Conservation (phyloP, 2,113 vertebrate species). For the Genyomyrus donnyi region DNA sequence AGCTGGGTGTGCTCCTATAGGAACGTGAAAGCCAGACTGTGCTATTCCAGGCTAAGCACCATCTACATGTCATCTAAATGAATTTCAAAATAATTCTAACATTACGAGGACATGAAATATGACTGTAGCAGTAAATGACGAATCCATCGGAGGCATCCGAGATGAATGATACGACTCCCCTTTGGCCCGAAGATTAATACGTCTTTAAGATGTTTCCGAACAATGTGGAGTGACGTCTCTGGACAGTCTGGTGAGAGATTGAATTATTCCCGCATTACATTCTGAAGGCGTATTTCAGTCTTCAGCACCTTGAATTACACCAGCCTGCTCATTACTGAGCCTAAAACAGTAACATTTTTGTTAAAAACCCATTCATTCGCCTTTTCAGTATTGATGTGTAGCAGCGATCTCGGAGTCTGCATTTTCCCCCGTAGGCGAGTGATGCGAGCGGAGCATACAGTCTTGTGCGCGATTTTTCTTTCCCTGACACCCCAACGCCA, state of each 20-base stretch:
- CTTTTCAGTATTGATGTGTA: constrained; percentile 43
- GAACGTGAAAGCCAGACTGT: background rate
- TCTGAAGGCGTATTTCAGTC: constrained; percentile 32
- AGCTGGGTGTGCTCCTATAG: background rate
- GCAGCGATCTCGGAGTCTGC: constrained; percentile 25
- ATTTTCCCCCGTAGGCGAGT: constrained; percentile 24
- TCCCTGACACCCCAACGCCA: too few species aligned
- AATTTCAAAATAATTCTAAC: constrained; percentile 11
- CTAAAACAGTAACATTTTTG: constrained; percentile 33
- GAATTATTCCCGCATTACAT: constrained; percentile 34
- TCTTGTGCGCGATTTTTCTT: background rate
- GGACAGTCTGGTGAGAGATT: constrained; percentile 37
- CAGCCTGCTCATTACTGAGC: constrained; percentile 36
- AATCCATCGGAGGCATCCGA: constrained; percentile 31
- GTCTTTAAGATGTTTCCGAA: constrained; percentile 40
- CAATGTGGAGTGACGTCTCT: constrained; percentile 26
- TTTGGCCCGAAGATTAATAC: constrained; percentile 39
- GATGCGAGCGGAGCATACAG: constrained; percentile 8
- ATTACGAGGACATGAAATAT: constrained; percentile 27
- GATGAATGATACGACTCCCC: constrained; percentile 31
- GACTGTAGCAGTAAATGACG: constrained; percentile 37
- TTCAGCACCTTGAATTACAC: constrained; percentile 48
- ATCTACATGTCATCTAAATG: constrained; percentile 6
- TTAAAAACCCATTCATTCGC: constrained; percentile 47
- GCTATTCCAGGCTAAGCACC: background rate